These are phyloP conservation scores for Dryococelus australis DNA, from an alignment of 2,888 invertebrate genomes.

Conservation along the genomic window DNA sequence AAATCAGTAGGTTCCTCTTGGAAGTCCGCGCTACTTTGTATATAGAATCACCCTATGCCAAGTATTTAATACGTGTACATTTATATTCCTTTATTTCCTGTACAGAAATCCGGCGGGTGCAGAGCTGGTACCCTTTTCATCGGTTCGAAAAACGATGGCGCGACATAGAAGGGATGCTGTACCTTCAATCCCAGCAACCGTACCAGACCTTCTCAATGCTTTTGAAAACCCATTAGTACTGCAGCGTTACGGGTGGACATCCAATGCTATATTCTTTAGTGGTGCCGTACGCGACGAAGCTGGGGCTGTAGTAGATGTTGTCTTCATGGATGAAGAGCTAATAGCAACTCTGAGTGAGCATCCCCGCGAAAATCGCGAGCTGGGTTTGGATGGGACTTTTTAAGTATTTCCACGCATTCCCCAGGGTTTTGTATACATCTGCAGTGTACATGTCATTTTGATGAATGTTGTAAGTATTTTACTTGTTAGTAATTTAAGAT, in stretches of 20 bases:
- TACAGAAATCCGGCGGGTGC: not conserved
- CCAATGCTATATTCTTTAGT: not conserved
- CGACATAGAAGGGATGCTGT: not conserved
- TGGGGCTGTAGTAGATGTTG: not conserved
- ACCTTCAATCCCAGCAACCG: not conserved
- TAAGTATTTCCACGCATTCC: not conserved
- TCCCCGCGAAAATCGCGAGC: not conserved
- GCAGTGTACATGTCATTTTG: not conserved
- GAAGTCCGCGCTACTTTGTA: not conserved
- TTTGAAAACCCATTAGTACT: not conserved
- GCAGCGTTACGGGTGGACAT: not conserved
- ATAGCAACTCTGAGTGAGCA: not conserved
- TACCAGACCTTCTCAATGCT: not conserved
- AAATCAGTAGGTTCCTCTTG: not conserved
- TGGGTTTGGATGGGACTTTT: not conserved
- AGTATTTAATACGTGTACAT: not conserved
- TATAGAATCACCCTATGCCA: not conserved
- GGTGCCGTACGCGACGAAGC: not conserved
- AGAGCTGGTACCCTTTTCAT: not conserved
- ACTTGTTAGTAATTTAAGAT: no score
- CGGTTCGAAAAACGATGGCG: not conserved
- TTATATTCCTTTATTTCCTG: not conserved
- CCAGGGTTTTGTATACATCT: not conserved
- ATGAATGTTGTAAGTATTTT: not conserved
- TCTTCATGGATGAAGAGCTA: not conserved